Evolutionary conservation across 2,888 invertebrate genomes (phyloP).

Genomic region (Linnaemya tessellans): DNA sequence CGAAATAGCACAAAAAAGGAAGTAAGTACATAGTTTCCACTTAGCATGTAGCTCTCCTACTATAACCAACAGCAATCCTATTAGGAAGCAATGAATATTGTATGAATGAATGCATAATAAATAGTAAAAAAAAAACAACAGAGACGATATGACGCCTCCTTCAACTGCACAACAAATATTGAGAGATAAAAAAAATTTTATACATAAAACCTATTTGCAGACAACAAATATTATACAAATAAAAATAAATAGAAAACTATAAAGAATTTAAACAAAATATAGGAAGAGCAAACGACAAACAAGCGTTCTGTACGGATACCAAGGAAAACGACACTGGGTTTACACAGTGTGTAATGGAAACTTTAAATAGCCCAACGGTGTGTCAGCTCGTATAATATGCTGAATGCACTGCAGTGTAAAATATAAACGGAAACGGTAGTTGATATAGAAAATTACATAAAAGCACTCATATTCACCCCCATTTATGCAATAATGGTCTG

Average conservation of each 20-base stretch:
- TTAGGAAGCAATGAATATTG: constrained; percentile 69
- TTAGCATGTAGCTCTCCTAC: constrained; percentile 1
- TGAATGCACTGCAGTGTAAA: constrained; percentile 25
- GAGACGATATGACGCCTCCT: constrained; percentile 21
- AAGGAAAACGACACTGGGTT: not conserved
- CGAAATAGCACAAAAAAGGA: not conserved
- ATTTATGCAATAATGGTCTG: not conserved
- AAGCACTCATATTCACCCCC: constrained; percentile 18
- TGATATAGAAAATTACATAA: constrained; percentile 62
- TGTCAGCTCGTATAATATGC: not conserved
- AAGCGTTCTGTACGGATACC: constrained; percentile 14
- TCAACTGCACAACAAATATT: constrained; percentile 42
- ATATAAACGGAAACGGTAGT: constrained; percentile 57
- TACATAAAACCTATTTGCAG: constrained; percentile 32
- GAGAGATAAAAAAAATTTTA: constrained; percentile 3
- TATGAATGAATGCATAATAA: constrained; percentile 64
- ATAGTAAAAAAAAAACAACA: constrained; percentile 27
- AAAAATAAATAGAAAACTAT: constrained; percentile 39
- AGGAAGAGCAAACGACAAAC: constrained; percentile 5
- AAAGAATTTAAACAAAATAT: constrained; percentile 42
- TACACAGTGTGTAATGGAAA: constrained; percentile 42
- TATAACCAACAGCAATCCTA: constrained; percentile 52
- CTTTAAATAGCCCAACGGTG: constrained; percentile 39
- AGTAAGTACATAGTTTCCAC: constrained; percentile 28
- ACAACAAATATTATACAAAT: constrained; percentile 37